Conservation (phyloP, 2,113 vertebrate genomes). For the Scatophagus argus region DNA sequence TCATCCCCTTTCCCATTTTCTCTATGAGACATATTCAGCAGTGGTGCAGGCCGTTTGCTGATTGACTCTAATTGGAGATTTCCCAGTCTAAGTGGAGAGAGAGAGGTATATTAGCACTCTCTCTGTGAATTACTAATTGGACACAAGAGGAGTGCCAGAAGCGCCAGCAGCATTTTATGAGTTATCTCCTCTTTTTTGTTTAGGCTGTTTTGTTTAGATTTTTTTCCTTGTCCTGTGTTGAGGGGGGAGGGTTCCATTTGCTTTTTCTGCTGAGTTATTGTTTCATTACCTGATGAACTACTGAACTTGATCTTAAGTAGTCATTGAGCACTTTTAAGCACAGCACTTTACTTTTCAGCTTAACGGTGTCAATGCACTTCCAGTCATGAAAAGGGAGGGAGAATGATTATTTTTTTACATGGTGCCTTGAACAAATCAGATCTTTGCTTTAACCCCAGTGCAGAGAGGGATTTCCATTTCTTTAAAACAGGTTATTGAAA, state of each 20-base stretch:
- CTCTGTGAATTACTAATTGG: slow-evolving; percentile 94
- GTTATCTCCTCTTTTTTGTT: slow-evolving; percentile 82
- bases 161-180: slow-evolving; percentile 81
- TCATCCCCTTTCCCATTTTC: slow-evolving; percentile 77
- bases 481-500: slow-evolving; percentile 27
- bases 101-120: slow-evolving; percentile 90
- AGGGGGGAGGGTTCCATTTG: slow-evolving; percentile 50
- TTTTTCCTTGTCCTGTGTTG: slow-evolving; percentile 14
- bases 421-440: slow-evolving; percentile 48
- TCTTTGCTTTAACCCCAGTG: slow-evolving; percentile 35
- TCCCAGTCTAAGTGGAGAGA: slow-evolving; percentile 91
- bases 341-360: slow-evolving; percentile 20
- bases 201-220: slow-evolving; percentile 34
- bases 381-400: slow-evolving; percentile 41
- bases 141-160: slow-evolving; percentile 89
- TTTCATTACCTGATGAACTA: slow-evolving; percentile 52
- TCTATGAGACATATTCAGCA: slow-evolving; percentile 78
- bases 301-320: slow-evolving; percentile 17
- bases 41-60: slow-evolving; percentile 90
- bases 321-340: slow-evolving; percentile 29
- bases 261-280: slow-evolving; percentile 82
- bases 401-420: slow-evolving; percentile 42
- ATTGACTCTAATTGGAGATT: slow-evolving; percentile 98
- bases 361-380: slow-evolving; percentile 49
- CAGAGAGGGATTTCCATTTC: slow-evolving; percentile 18